A percentile compares a stretch with the other conserved stretches of the same genome.
phyloP scores from a whole-genome alignment of 2,888 invertebrate species.

The Lasioglossum morio region DNA sequence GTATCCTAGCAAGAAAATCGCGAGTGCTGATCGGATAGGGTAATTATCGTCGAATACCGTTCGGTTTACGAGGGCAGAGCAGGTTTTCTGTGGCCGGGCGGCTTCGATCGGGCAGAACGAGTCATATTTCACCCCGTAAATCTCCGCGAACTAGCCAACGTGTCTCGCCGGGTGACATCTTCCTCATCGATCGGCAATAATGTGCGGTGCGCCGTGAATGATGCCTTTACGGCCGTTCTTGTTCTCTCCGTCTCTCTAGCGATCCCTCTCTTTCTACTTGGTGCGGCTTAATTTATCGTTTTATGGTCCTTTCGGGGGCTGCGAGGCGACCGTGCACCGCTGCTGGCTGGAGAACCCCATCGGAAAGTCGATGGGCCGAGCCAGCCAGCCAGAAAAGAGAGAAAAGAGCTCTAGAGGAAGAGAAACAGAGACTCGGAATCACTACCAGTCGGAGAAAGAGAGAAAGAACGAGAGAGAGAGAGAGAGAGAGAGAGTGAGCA shows the following conservation, averaged over 20 bases:
- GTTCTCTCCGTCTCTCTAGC: not conserved
- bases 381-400: constrained; percentile 33
- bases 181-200: constrained; percentile 77
- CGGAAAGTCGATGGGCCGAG: constrained; percentile 62
- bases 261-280: constrained; percentile 25
- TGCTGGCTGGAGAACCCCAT: constrained; percentile 53
- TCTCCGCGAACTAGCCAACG: constrained; percentile 25
- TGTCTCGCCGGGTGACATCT: constrained; percentile 58
- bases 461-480: not conserved
- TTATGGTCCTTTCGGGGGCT: constrained; percentile 63
- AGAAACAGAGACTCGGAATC: not conserved
- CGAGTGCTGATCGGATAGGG: not conserved
- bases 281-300: constrained; percentile 72
- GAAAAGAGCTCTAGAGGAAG: constrained; percentile 55
- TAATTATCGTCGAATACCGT: not conserved
- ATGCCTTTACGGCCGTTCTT: constrained; percentile 79
- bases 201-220: constrained; percentile 79
- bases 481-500: not conserved
- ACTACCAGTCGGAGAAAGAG: not conserved
- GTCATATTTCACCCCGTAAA: constrained; percentile 52
- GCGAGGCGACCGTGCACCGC: constrained; percentile 51
- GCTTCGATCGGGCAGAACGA: not conserved
- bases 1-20: not conserved
- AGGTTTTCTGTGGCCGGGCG: not conserved
- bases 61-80: not conserved